Conservation (phyloP, 92 coral and sea anemone species). For the Zoanthus gigantus region DNA sequence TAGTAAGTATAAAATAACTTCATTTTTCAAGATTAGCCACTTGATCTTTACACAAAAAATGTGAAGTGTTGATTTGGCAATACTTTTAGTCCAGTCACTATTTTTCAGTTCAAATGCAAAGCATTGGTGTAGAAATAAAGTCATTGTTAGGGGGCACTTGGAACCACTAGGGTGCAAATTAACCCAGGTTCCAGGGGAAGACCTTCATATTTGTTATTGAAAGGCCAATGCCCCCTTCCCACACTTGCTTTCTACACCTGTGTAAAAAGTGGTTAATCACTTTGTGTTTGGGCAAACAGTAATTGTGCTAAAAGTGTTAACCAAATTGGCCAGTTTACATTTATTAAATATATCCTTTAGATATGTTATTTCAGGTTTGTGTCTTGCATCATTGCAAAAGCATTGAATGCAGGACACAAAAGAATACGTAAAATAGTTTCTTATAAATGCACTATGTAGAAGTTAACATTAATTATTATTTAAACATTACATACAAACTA, state of each 20-base stretch:
- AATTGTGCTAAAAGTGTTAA: constrained; percentile 8
- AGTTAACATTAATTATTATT: not conserved
- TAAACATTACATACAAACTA: not conserved
- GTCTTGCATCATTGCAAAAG: not conserved
- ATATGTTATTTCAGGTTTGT: not conserved
- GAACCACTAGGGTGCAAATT: no score
- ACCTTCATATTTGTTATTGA: no score
- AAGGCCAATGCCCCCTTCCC: no score
- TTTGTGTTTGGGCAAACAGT: constrained; percentile 3
- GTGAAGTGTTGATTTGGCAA: not conserved
- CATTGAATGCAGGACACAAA: not conserved
- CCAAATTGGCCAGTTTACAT: constrained; percentile 15
- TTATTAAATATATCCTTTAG: not conserved
- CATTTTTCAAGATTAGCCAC: no score
- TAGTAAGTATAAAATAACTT: not conserved
- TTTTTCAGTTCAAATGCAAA: constrained; percentile 6
- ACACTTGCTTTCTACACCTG: not conserved
- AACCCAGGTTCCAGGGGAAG: no score
- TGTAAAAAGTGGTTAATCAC: not conserved
- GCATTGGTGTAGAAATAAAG: not conserved
- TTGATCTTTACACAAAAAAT: not conserved
- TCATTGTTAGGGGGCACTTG: not conserved
- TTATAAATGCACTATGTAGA: no score
- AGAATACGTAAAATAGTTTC: no score
- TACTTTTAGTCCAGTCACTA: constrained; percentile 19